Evolutionary conservation across 2,888 invertebrate species (phyloP), one percentile per base, ranked within the genome.

Genomic region (Tachina fera): DNA sequence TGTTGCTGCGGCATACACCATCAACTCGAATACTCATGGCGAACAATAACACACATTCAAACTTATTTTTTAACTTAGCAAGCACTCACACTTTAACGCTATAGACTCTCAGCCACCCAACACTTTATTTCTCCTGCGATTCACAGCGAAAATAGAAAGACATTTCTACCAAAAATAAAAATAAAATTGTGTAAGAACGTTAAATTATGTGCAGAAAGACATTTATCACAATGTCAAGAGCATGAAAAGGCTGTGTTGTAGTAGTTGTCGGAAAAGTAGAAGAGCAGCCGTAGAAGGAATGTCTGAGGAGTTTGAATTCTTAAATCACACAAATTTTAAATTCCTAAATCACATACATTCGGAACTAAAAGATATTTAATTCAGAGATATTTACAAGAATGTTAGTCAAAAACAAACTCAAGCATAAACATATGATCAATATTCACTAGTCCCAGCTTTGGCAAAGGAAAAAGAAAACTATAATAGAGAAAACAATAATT

Each of bases 201-300:
- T 86, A 83, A 83, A 86, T 86, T 86, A 83, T 86, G 79, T 86
- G 79, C 83, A 86, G 79, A 86, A 86, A 83, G 83, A 83, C 79
- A 86, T 86, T 86, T 86, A 86, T 86, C 86, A 86, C 79, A 86
- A 79, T 86, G 86, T 86, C 86, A 83, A 86, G 86, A 86, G 79
- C 86, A 86, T 80, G 68, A 86, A 86, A 86, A 76, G 83, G 43
- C 76, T 68, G 65, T 61, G 56, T 58, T 65, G 53, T 45, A 53
- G 49, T 65, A 43, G 58, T 60, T 51, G 43, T 60, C 53, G 77
- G 3, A 43, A 43, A 41, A 56, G 58, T 60, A 58, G 41, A 53
- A 53, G 39, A 41, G 43, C 58, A 51, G 19, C 14, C 5, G 9
- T 19, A 45, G 1, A 45, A 39, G 49, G 74, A 10, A 60, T 61